Evolutionary conservation across 2,797 vertebrate species (phyloP), one percentile per base, ranked within the genome.

Genomic region (Argya squamiceps): DNA sequence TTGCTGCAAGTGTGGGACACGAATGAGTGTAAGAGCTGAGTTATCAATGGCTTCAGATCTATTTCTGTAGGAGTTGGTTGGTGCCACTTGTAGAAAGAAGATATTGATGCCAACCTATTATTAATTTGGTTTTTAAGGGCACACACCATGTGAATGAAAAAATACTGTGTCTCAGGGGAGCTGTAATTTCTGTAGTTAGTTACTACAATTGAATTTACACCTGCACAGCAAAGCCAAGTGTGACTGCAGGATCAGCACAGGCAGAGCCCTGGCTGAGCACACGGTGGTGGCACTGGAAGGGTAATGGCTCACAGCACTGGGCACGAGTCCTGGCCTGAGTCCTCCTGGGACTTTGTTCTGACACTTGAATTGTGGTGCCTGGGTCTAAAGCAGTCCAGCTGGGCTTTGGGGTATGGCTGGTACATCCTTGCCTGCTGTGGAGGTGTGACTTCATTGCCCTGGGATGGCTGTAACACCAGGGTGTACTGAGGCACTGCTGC

Each of bases 381-480:
- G 64, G 36, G 3, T 34, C 3, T 29, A 8, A 30, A 50, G 59
- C 55, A 43, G 69, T 6, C 1, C 11, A 22, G 56, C 53, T 71
- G 77, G 53, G 43, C 73, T 78, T 44, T 75, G 59, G n/a, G 32
- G 10, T 17, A 0, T 2, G 26, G 53, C 70, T 70, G 46, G 16
- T 18, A 3, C 22, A 3, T 32, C 43, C 52, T 41, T 15, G 59
- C 50, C 32, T 12, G 53, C 56, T 41, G 24, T 29, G 78, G 7
- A 12, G 50, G 20, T 5, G 1, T 18, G 24, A 10, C 34, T 58
- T 5, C 27, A 3, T 14, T 52, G 49, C 12, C 20, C 86, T 58
- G 0, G 3, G 14, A 5, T 43, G 29, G 3, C 26, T 10, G 0
- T 4, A 6, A 15, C 4, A 4, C 21, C n/a, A 3, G 12, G 55